Percentiles rank a stretch among this genome's conserved stretches.
phyloP scores from a whole-genome alignment of 2,113 vertebrate species.

The Strigops habroptila region DNA sequence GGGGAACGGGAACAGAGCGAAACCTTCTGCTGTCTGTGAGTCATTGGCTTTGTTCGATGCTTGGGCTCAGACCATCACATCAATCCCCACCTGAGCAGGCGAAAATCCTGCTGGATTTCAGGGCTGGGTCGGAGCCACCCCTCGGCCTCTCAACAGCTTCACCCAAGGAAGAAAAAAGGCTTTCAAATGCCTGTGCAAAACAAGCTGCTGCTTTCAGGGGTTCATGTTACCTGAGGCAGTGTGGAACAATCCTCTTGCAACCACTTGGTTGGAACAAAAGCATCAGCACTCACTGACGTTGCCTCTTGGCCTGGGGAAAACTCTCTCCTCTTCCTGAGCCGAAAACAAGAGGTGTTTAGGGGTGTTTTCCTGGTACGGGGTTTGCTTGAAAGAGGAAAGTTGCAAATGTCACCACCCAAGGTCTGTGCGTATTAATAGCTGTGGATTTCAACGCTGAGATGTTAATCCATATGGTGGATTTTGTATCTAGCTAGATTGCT shows the following conservation, averaged over 20 bases:
- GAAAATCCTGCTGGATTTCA: not conserved
- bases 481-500: not conserved
- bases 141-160: not conserved
- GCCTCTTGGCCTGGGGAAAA: not conserved
- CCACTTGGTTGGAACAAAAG: not conserved
- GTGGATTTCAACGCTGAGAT: accelerated
- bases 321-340: not conserved
- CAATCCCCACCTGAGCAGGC: not conserved
- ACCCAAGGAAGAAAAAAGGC: not conserved
- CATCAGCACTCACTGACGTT: not conserved
- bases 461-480: not conserved
- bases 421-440: not conserved
- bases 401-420: not conserved
- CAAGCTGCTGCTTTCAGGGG: not conserved
- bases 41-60: not conserved
- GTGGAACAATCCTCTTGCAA: not conserved
- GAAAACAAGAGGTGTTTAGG: not conserved
- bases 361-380: not conserved
- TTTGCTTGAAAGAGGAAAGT: not conserved
- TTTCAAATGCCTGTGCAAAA: not conserved
- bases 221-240: not conserved
- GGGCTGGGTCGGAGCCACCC: not conserved
- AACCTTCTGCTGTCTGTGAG: not conserved
- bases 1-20: not conserved
- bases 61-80: not conserved